Evolutionary conservation across 2,797 vertebrate species (phyloP).

Genomic region (Gadopsis marmoratus): DNA sequence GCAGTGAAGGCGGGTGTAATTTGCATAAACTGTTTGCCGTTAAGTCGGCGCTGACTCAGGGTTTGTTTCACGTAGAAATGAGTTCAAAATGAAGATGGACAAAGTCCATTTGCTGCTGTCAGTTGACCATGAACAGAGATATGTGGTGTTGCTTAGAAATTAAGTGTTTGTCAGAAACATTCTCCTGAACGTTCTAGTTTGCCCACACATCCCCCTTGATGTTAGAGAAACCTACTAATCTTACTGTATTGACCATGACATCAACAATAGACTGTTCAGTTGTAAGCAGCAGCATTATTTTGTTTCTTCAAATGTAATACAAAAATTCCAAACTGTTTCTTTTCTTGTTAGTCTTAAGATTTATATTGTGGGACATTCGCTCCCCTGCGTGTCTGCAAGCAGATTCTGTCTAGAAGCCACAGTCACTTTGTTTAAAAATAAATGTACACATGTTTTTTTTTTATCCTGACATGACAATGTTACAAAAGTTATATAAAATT

Average conservation of each 20-base stretch:
- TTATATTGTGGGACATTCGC: neutral
- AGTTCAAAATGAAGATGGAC: neutral
- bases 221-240: neutral
- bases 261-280: neutral
- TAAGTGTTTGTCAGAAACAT: neutral
- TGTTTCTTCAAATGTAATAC: neutral
- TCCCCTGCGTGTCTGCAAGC: neutral
- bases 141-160: neutral
- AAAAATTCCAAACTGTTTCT: neutral
- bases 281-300: conserved; percentile 1
- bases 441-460: neutral
- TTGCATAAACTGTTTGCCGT: neutral
- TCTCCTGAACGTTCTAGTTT: conserved; percentile 20
- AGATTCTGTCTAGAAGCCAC: neutral
- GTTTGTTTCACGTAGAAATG: neutral
- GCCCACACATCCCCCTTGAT: neutral
- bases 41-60: neutral
- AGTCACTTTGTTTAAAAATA: neutral
- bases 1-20: neutral
- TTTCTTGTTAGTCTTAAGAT: neutral
- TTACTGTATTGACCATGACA: neutral
- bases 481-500: conserved; percentile 26
- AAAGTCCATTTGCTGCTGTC: neutral
- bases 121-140: neutral
- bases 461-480: neutral